These are phyloP conservation scores for Malurus cyaneus DNA, from an alignment of 2,113 vertebrate genomes.

Conservation along the genomic window DNA sequence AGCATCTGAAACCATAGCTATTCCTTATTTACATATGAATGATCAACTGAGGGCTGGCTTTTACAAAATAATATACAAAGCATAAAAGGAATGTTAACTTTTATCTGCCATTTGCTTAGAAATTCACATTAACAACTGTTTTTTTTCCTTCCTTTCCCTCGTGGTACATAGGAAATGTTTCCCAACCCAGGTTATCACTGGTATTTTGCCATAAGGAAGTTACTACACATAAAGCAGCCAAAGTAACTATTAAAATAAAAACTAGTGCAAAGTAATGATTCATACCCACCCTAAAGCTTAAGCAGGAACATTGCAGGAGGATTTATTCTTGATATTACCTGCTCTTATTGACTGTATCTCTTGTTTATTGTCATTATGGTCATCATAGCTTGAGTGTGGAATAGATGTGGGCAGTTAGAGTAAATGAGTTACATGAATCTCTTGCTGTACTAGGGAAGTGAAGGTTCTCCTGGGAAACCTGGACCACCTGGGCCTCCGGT, in stretches of 20 bases:
- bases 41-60: not conserved
- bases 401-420: not conserved
- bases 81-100: not conserved
- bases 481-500: constrained; percentile 85
- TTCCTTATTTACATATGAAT: not conserved
- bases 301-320: not conserved
- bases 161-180: not conserved
- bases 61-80: not conserved
- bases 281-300: not conserved
- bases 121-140: not conserved
- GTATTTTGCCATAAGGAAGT: not conserved
- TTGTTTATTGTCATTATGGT: not conserved
- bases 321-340: not conserved
- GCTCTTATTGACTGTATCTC: not conserved
- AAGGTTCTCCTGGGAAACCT: constrained; percentile 85
- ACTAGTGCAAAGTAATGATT: not conserved
- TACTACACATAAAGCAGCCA: not conserved
- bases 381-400: not conserved
- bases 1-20: not conserved
- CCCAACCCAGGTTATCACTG: not conserved
- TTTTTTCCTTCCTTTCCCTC: not conserved
- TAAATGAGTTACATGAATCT: constrained; percentile 2
- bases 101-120: not conserved
- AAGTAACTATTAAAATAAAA: not conserved
- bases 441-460: constrained; percentile 81